These are phyloP conservation scores for Amphiprion clarkii DNA, from an alignment of 2,797 vertebrate genomes.

Conservation along the genomic window DNA sequence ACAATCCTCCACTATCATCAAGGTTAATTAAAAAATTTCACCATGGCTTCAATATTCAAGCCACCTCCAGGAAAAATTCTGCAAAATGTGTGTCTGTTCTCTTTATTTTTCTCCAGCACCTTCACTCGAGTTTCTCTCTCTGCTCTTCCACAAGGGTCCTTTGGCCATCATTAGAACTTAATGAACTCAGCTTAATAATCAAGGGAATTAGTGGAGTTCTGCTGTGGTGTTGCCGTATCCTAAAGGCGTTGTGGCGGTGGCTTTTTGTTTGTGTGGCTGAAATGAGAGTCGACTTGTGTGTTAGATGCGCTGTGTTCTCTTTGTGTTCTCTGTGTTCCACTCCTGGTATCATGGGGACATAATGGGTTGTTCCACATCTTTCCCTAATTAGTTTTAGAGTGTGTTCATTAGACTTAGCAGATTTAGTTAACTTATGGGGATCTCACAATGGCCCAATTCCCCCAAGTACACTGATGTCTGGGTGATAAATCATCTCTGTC, in stretches of 20 bases:
- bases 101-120: background rate
- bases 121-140: slow-evolving; percentile 16
- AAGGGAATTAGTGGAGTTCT: slow-evolving; percentile 61
- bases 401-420: slow-evolving; percentile 77
- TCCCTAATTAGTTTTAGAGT: slow-evolving; percentile 77
- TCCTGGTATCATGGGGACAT: slow-evolving; percentile 46
- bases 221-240: slow-evolving; percentile 52
- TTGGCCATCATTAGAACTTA: slow-evolving; percentile 77
- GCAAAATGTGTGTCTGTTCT: slow-evolving; percentile 16
- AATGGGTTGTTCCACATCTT: slow-evolving; percentile 71
- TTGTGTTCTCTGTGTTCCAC: slow-evolving; percentile 43
- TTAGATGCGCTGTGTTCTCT: slow-evolving; percentile 49
- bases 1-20: slow-evolving; percentile 52
- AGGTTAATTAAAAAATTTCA: slow-evolving; percentile 75
- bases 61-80: slow-evolving; percentile 50
- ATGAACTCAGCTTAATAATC: slow-evolving; percentile 76
- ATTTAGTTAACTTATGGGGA: slow-evolving; percentile 72
- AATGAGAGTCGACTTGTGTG: slow-evolving; percentile 35
- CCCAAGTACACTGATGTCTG: slow-evolving; percentile 57
- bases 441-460: slow-evolving; percentile 64
- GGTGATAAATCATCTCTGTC: slow-evolving; percentile 75
- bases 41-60: slow-evolving; percentile 50
- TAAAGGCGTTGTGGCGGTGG: slow-evolving; percentile 31
- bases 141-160: slow-evolving; percentile 52
- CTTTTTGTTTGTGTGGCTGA: slow-evolving; percentile 43